Conservation (phyloP, 37 sponge, comb jelly and placozoan species). For the Spongia lamella region DNA sequence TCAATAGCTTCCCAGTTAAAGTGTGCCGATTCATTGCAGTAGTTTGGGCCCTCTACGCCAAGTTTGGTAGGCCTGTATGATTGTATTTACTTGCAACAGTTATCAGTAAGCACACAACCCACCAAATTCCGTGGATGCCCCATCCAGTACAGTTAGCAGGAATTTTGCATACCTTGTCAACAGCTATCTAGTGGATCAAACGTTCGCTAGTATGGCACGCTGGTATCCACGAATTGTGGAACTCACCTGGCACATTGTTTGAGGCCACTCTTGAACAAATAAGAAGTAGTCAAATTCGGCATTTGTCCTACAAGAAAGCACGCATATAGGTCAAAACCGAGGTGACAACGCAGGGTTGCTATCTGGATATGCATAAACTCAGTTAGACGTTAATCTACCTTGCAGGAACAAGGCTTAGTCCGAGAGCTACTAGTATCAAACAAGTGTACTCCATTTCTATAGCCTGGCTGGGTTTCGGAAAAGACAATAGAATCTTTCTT, state of each 20-base stretch:
- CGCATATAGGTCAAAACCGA: no score
- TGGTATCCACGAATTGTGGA: no score
- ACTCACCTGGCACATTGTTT: conserved; percentile 22
- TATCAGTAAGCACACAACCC: background rate
- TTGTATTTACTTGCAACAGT: background rate
- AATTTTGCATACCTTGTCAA: conserved; percentile 2
- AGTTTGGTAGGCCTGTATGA: conserved; percentile 34
- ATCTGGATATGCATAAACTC: no score
- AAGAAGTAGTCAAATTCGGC: conserved; percentile 40
- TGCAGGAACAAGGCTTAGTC: no score
- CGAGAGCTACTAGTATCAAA: no score
- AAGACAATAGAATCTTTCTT: no score
- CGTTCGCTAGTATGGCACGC: no score
- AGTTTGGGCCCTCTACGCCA: conserved; percentile 34
- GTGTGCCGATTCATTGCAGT: conserved; percentile 14
- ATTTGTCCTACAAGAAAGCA: background rate
- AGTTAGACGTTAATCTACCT: no score
- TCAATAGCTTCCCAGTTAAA: conserved; percentile 14
- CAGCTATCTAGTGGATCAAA: no score
- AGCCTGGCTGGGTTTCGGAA: no score
- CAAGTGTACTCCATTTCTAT: no score
- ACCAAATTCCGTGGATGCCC: conserved; percentile 67
- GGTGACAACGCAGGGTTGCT: no score
- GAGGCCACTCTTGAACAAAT: conserved; percentile 48
- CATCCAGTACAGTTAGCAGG: conserved; percentile 34